Percentiles rank a stretch among this genome's conserved stretches.
phyloP scores from a whole-genome alignment of 2,797 vertebrate species.

The Clarias laeviceps region DNA sequence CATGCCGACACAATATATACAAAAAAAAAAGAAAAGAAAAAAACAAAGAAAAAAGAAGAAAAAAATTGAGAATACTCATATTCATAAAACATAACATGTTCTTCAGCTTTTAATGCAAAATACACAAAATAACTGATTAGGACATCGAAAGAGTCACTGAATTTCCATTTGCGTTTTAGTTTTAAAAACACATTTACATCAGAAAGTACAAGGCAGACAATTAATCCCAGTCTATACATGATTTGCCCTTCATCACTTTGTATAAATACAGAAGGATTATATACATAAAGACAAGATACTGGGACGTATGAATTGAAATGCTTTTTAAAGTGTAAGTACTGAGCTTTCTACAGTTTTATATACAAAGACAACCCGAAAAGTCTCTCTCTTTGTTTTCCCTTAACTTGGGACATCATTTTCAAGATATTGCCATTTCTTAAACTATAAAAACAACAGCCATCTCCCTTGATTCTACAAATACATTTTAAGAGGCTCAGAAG shows the following conservation, averaged over 20 bases:
- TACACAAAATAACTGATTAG: constrained; percentile 82
- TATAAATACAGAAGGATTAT: constrained; percentile 86
- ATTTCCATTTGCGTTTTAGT: constrained; percentile 64
- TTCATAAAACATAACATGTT: constrained; percentile 75
- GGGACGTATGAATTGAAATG: constrained; percentile 46
- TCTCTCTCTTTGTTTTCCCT: constrained; percentile 9
- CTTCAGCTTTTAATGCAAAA: constrained; percentile 82
- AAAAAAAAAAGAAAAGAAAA: constrained; percentile 77
- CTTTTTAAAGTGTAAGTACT: constrained; percentile 50
- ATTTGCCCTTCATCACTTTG: constrained; percentile 79
- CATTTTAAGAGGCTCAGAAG: constrained; percentile 9
- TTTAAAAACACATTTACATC: constrained; percentile 91
- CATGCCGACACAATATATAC: constrained; percentile 95
- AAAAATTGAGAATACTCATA: constrained; percentile 72
- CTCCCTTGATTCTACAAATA: constrained; percentile 27
- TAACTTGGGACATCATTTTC: not conserved
- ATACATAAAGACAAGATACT: constrained; percentile 69
- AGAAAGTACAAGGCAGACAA: constrained; percentile 85
- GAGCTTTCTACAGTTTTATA: constrained; percentile 44
- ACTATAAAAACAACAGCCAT: constrained; percentile 12
- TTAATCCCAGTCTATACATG: constrained; percentile 84
- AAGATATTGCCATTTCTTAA: constrained; percentile 12
- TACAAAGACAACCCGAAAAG: constrained; percentile 49
- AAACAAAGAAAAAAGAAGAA: constrained; percentile 66
- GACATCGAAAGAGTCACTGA: constrained; percentile 77